Conservation (phyloP, 2,888 invertebrate genomes). For the Tanytarsus gracilentus region DNA sequence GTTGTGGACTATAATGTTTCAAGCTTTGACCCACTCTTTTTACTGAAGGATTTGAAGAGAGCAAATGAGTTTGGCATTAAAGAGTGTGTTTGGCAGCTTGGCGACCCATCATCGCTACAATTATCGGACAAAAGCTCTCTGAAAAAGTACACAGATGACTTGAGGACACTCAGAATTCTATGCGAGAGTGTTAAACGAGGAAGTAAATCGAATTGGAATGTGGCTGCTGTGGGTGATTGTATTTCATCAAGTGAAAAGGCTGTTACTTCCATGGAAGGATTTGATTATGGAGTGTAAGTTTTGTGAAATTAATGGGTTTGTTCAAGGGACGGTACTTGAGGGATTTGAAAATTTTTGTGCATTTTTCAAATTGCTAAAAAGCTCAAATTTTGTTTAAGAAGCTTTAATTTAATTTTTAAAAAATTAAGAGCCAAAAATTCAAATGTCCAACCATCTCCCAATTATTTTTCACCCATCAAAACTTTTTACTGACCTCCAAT, state of each 20-base stretch:
- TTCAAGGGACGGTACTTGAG: no score
- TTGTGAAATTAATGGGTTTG: no score
- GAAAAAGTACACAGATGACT: conserved; percentile 51
- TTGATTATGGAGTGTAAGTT: conserved; percentile 15
- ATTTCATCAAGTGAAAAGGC: no score
- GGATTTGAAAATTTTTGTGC: no score
- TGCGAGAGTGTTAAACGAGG: conserved; percentile 53
- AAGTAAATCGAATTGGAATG: conserved; percentile 48
- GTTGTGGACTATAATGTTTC: conserved; percentile 6
- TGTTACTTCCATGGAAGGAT: neutral
- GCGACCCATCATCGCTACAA: conserved; percentile 34
- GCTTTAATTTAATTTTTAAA: no score
- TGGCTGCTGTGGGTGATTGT: conserved; percentile 52
- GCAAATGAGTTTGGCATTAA: conserved; percentile 55
- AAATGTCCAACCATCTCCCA: no score
- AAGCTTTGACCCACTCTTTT: conserved; percentile 3
- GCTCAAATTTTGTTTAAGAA: no score
- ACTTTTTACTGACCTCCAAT: neutral
- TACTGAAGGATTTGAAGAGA: conserved; percentile 36
- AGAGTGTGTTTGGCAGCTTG: conserved; percentile 63
- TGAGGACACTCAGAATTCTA: conserved; percentile 55
- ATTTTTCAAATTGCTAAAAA: no score
- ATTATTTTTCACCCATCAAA: no score
- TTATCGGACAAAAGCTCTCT: neutral
- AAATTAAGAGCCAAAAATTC: no score